Evolutionary conservation across 2,113 vertebrate genomes (phyloP).

Genomic region (Colius striatus): DNA sequence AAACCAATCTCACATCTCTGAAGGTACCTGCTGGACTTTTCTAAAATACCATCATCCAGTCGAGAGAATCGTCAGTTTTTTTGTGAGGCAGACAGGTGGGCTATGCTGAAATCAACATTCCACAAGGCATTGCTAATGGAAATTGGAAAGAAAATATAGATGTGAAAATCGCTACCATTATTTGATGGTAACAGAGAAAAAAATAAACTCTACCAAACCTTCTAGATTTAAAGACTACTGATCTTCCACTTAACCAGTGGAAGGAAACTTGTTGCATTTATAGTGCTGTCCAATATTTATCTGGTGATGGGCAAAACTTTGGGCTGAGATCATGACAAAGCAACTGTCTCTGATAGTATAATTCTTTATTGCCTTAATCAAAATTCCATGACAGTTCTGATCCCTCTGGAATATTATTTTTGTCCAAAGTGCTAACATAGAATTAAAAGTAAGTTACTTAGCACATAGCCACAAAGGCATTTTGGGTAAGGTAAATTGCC

Average conservation of each 20-base stretch:
- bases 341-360: background rate
- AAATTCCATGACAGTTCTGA: background rate
- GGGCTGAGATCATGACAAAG: background rate
- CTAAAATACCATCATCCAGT: background rate
- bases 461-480: background rate
- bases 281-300: background rate
- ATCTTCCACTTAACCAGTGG: background rate
- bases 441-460: background rate
- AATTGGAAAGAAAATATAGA: background rate
- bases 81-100: background rate
- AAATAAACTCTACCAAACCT: background rate
- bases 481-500: background rate
- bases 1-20: background rate
- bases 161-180: background rate
- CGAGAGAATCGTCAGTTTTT: background rate
- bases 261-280: background rate
- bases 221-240: background rate
- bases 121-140: background rate
- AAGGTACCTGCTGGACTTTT: background rate
- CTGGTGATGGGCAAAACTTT: background rate
- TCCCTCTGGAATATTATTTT: background rate
- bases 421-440: background rate
- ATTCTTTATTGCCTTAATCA: background rate
- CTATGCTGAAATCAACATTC: background rate
- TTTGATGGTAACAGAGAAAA: background rate